Conservation (phyloP, 2,888 invertebrate genomes). For the Trichopria drosophilae region DNA sequence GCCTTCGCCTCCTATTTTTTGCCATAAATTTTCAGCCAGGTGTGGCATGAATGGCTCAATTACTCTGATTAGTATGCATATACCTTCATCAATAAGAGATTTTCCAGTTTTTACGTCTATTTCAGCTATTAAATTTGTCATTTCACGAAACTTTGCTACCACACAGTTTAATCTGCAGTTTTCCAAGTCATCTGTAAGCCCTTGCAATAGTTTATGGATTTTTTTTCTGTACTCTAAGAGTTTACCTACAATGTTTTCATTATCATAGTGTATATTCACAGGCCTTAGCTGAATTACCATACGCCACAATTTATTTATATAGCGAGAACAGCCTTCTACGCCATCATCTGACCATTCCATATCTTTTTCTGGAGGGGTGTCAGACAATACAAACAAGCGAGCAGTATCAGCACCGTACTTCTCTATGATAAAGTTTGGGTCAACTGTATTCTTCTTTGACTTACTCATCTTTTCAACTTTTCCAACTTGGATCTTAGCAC, state of each 20-base stretch:
- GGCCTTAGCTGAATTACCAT: slow-evolving; percentile 19
- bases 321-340: slow-evolving; percentile 13
- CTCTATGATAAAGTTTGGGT: slow-evolving; percentile 15
- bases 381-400: slow-evolving; percentile 19
- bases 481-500: slow-evolving; percentile 13
- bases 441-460: slow-evolving; percentile 18
- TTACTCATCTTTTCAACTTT: slow-evolving; percentile 20
- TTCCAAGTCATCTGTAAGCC: slow-evolving; percentile 23
- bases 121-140: slow-evolving; percentile 25
- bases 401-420: slow-evolving; percentile 21
- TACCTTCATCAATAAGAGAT: slow-evolving; percentile 25
- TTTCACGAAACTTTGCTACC: slow-evolving; percentile 22
- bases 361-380: slow-evolving; percentile 20
- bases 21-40: slow-evolving; percentile 20
- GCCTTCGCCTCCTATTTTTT: slow-evolving; percentile 24
- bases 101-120: slow-evolving; percentile 24
- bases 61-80: slow-evolving; percentile 23
- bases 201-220: slow-evolving; percentile 21
- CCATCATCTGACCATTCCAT: slow-evolving; percentile 22
- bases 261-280: slow-evolving; percentile 24
- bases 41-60: slow-evolving; percentile 23
- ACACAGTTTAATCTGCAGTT: slow-evolving; percentile 26
- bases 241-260: slow-evolving; percentile 18
- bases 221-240: slow-evolving; percentile 21
- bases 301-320: slow-evolving; percentile 20